Evolutionary conservation across 2,888 invertebrate species (phyloP), one percentile per base, ranked within the genome.

Genomic region (Pammene fasciana): DNA sequence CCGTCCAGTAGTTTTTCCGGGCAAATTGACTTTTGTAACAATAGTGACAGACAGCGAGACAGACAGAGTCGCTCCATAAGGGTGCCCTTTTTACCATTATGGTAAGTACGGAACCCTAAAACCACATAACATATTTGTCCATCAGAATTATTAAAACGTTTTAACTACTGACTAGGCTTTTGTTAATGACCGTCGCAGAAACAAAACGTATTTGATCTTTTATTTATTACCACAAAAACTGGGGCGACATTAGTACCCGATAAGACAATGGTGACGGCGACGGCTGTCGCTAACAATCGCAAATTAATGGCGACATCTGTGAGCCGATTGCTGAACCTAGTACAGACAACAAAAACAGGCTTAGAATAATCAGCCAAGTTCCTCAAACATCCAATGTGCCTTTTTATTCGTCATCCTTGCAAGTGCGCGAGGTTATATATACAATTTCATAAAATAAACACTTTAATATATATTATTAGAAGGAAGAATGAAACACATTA

Each of bases 251-350:
- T 54, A 52, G 43, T 64, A 45, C 59, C 36, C 41, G 41, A 57
- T 64, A 68, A 68, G 64, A 68, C 68, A 68, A 68, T 65, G 18
- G 52, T 11, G 26, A 50, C 64, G 45, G 48, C 52, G 52, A 65
- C 68, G 59, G 64, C 64, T 64, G 68, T 65, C 68, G 52, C 43
- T 38, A 52, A 68, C 64, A 64, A 68, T 68, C 43, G 64, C 68
- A 65, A 68, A 68, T 68, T 65, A 52, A 65, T 57, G 57, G 57
- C 57, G 68, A 65, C 68, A 68, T 68, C 64, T 68, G 68, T 68
- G 64, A 45, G 38, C n/a, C 64, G 43, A 45, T 57, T 52, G 50
- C 52, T 36, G 64, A 62, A 52, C 57, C 5, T 43, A 10, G 18
- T 18, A 26, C 26, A 18, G 9, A 16, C 38, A 38, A 9, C 7